Evolutionary conservation across 2,113 vertebrate species (phyloP).

Genomic region (Okapia johnstoni): DNA sequence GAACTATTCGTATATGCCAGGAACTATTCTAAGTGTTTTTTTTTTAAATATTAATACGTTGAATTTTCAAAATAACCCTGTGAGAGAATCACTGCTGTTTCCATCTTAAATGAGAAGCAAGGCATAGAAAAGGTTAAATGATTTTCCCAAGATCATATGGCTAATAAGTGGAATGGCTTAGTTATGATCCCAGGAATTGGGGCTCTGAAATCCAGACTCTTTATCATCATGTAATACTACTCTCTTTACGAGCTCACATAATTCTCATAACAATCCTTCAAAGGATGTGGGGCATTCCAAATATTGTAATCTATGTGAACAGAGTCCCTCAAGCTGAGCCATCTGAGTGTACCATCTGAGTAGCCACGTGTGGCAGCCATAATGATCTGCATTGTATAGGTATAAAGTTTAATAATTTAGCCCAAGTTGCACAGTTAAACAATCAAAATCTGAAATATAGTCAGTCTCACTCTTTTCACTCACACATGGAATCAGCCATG

Average conservation of each 20-base stretch:
- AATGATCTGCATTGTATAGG: fast-evolving
- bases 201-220: background rate
- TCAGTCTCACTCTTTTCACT: background rate
- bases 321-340: background rate
- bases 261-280: background rate
- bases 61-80: background rate
- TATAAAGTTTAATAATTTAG: background rate
- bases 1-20: background rate
- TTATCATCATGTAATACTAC: background rate
- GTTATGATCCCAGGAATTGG: background rate
- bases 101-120: background rate
- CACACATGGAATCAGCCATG: background rate
- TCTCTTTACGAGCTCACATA: background rate
- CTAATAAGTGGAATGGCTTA: background rate
- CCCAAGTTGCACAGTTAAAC: background rate
- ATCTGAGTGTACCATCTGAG: background rate
- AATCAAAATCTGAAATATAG: background rate
- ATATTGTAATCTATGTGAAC: background rate
- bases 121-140: background rate
- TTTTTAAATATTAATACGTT: background rate
- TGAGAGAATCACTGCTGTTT: background rate
- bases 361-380: background rate
- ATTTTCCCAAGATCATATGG: background rate
- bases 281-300: background rate
- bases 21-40: background rate